Percentiles rank a stretch among this genome's conserved stretches.
These are phyloP conservation scores for Pluvianellus socialis DNA, from an alignment of 2,113 vertebrate species.

Conservation along the genomic window DNA sequence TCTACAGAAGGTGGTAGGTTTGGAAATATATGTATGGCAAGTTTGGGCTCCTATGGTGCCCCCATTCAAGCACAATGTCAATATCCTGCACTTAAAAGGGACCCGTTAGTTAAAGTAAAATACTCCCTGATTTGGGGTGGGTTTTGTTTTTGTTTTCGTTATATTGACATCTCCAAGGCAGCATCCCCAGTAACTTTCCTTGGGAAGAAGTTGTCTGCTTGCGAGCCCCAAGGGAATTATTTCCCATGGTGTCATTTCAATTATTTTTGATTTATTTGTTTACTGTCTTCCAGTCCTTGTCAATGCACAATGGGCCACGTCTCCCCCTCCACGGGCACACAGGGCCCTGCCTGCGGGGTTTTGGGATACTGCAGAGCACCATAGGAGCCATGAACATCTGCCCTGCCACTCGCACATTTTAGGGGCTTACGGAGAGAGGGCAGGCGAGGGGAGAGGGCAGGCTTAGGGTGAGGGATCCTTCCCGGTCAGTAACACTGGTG, in stretches of 20 bases:
- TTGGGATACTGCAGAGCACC: accelerated
- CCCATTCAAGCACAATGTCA: conserved; percentile 53
- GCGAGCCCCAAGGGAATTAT: not conserved
- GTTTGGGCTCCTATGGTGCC: conserved; percentile 34
- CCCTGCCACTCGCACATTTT: accelerated
- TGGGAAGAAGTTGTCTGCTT: conserved; percentile 36
- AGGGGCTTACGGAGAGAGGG: not conserved
- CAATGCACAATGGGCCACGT: not conserved
- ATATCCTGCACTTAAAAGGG: conserved; percentile 59
- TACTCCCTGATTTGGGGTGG: not conserved
- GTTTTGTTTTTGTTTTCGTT: conserved; percentile 38
- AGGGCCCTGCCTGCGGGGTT: not conserved
- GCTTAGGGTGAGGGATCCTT: not conserved
- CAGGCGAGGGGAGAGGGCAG: not conserved
- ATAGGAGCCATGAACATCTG: not conserved
- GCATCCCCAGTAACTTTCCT: conserved; percentile 34
- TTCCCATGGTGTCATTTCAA: conserved; percentile 49
- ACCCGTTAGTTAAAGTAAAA: conserved; percentile 38
- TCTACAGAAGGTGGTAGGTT: conserved; percentile 48
- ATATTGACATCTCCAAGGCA: conserved; percentile 14
- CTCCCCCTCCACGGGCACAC: not conserved
- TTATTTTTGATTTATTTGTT: conserved; percentile 63
- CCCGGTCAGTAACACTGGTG: accelerated
- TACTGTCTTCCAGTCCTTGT: conserved; percentile 34
- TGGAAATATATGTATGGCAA: conserved; percentile 54